Evolutionary conservation across 2,797 vertebrate genomes (phyloP), one percentile per base, ranked within the genome.

Genomic region (Dermochelys coriacea): DNA sequence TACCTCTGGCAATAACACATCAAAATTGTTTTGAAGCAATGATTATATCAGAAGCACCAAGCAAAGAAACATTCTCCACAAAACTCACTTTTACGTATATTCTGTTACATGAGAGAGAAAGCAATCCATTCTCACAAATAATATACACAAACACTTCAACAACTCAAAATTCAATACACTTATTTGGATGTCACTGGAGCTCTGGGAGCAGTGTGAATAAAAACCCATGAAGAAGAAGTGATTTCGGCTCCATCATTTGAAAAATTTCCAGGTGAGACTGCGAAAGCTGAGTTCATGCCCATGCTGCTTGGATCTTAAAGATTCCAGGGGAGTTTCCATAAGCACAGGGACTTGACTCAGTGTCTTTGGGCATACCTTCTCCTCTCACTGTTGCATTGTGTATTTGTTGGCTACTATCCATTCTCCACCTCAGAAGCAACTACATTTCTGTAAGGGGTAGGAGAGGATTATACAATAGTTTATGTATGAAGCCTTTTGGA

Each of bases 61-160:
- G 78, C 84, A 89, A 94, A 84, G 90, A 90, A 97, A 95, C 93
- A 95, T 95, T 90, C 84, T 88, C 91, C 91, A 86, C 80, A 85
- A 94, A 92, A 92, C 81, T 94, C 88, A 89, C 84, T 96, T 95
- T 89, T 94, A 88, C 50, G 47, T 93, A 85, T 92, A 95, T 96
- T 86, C 93, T 86, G 79, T 87, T 87, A 84, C 51, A 90, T 82
- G 52, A 94, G 71, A 96, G 91, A 88, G 93, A 94, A 88, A 93
- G 93, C 90, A 95, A 96, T 96, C 83, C 80, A 81, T 86, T 92
- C 94, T 95, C 91, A 95, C 96, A 97, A 97, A 97, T 97, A 97
- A 97, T 95, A 92, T 34, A 93, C 88, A 94, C 94, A 93, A 95
- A 37, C 86, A 52, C 88, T 93, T 90, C 91, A 96, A 97, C 10